Evolutionary conservation across 2,113 vertebrate genomes (phyloP), one percentile per base, ranked within the genome.

Genomic region (Hemichromis elongatus): DNA sequence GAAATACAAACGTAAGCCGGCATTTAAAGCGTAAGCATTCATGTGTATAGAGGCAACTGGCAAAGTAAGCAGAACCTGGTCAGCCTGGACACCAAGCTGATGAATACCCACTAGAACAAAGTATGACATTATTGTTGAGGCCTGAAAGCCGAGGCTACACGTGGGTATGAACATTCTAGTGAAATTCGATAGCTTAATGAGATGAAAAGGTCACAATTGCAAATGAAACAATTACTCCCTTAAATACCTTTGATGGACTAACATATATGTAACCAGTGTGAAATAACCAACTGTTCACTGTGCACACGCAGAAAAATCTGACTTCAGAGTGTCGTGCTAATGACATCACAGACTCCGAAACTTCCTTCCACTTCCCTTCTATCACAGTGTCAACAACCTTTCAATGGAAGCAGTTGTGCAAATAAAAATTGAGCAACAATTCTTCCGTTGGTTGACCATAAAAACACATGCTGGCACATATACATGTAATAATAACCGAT

Each of bases 11-110:
- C 18, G 80, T 37, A 28, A 82, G 33, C 26, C 7, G 21, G 85
- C 81, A 91, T 68, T 93, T 92, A 90, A 88, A 90, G 75, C 82
- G 78, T 54, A 68, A 78, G 56, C 59, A 82, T 59, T 84, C 52
- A 28, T 26, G 53, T 83, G 45, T 90, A 75, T 61, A 57, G 59
- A 83, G 87, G 87, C 55, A 87, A 81, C 40, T 68, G 52, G 80
- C 55, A 87, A 77, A 47, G 52, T 45, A 55, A 82, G 80, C 42
- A 56, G 53, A 30, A 79, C 54, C 56, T 63, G 10, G 52, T 26
- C 9, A 55, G 26, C 52, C 50, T 79, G 42, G 45, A 87, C 82
- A 81, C 54, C 37, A 73, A 66, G 68, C 68, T 55, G 21, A 80
- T 85, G 11, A 84, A 84, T 5, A 70, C 16, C 73, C 11, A 55